Evolutionary conservation across 2,797 vertebrate species (phyloP).

Genomic region (Sebastes ruberrimus): DNA sequence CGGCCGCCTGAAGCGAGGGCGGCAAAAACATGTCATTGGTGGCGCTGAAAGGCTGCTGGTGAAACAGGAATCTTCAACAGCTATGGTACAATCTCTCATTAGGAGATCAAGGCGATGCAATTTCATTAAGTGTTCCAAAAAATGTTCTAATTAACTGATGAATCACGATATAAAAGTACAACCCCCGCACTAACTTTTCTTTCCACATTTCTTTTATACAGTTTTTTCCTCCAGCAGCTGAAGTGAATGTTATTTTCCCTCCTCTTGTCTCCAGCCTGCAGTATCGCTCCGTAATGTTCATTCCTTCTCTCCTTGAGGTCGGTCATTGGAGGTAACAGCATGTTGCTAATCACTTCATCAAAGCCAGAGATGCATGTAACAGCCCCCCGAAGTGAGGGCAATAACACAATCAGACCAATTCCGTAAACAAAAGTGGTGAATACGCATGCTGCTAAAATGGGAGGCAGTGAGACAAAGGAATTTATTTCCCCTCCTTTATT

Average conservation of each 20-base stretch:
- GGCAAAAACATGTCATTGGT: not conserved
- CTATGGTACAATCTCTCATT: not conserved
- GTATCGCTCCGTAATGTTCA: not conserved
- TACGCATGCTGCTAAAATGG: not conserved
- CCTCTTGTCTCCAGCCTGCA: not conserved
- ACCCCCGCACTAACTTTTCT: not conserved
- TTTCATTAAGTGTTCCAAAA: not conserved
- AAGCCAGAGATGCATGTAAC: slow-evolving; percentile 18
- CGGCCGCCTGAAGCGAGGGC: slow-evolving; percentile 8
- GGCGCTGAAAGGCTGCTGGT: not conserved
- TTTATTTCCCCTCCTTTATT: not conserved
- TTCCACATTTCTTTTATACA: not conserved
- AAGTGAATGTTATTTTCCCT: not conserved
- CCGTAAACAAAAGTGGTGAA: slow-evolving; percentile 14
- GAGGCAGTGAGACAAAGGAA: not conserved
- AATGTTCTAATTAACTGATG: not conserved
- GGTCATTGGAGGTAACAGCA: slow-evolving; percentile 19
- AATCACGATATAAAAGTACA: not conserved
- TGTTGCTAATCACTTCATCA: slow-evolving; percentile 55
- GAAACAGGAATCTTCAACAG: not conserved
- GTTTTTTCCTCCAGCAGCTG: not conserved
- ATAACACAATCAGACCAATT: slow-evolving; percentile 7
- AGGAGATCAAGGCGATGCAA: slow-evolving; percentile 4
- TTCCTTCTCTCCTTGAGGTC: slow-evolving; percentile 6
- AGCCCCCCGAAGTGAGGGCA: slow-evolving; percentile 18